A percentile compares a stretch with the other conserved stretches of the same genome.
Evolutionary conservation across 2,888 invertebrate species (phyloP).

Genomic region (Acleris sparsana): DNA sequence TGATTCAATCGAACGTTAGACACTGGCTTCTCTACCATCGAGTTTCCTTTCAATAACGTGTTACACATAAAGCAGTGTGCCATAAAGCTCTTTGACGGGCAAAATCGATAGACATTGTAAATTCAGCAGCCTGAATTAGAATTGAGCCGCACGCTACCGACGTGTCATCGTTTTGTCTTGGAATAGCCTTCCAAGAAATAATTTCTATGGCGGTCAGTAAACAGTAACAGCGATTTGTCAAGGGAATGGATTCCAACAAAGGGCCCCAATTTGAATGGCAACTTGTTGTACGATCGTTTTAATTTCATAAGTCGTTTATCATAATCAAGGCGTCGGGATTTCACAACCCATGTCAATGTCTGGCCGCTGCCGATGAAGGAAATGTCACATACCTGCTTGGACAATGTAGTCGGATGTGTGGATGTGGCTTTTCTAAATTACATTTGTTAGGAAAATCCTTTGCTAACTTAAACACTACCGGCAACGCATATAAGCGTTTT

Average conservation of each 20-base stretch:
- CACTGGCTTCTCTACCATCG: background rate
- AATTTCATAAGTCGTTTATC: slow-evolving; percentile 84
- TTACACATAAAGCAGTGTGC: slow-evolving; percentile 18
- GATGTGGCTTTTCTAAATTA: slow-evolving; percentile 31
- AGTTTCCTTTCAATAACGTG: slow-evolving; percentile 1
- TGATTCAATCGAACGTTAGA: too few relatives aligned
- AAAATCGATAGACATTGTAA: slow-evolving; percentile 62
- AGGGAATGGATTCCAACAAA: slow-evolving; percentile 80
- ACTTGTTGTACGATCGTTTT: slow-evolving; percentile 82
- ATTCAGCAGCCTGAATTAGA: slow-evolving; percentile 68
- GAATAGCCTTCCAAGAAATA: slow-evolving; percentile 73
- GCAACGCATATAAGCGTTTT: too few relatives aligned
- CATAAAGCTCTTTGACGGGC: slow-evolving; percentile 13
- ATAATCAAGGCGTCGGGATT: slow-evolving; percentile 72
- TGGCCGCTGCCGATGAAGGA: slow-evolving; percentile 60
- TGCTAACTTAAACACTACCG: too few relatives aligned
- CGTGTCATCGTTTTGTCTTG: slow-evolving; percentile 72
- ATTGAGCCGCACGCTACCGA: slow-evolving; percentile 65
- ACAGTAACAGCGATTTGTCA: slow-evolving; percentile 79
- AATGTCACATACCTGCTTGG: slow-evolving; percentile 77
- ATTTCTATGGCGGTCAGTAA: slow-evolving; percentile 68
- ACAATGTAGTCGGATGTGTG: slow-evolving; percentile 65
- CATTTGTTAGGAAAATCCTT: too few relatives aligned
- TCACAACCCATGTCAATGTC: slow-evolving; percentile 80
- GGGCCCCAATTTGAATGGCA: slow-evolving; percentile 79